Evolutionary conservation across 2,888 invertebrate genomes (phyloP).

Genomic region (Epinotia bilunana): DNA sequence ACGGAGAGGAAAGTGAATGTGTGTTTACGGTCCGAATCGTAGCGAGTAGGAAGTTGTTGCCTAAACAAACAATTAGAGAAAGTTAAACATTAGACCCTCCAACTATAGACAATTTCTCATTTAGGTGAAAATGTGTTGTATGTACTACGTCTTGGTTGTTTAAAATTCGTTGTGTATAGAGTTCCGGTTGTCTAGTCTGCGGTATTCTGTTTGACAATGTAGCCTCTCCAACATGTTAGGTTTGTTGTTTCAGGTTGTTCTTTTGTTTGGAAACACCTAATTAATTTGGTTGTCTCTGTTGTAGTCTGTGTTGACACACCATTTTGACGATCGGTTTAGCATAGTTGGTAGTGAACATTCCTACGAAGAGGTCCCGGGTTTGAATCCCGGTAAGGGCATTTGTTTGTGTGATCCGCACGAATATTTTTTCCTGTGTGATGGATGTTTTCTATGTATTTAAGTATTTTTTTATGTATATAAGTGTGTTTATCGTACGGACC

Average conservation of each 20-base stretch:
- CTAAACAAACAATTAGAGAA: constrained; percentile 75
- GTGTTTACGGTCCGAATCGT: constrained; percentile 53
- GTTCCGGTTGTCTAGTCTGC: constrained; percentile 3
- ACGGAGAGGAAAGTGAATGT: constrained; percentile 19
- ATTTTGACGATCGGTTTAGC: too few species aligned
- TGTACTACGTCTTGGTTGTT: constrained; percentile 15
- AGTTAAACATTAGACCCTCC: constrained; percentile 73
- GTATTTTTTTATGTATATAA: too few species aligned
- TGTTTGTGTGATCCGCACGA: too few species aligned
- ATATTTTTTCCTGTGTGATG: too few species aligned
- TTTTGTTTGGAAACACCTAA: constrained; percentile 19
- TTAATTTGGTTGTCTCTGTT: not conserved
- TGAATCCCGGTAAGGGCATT: too few species aligned
- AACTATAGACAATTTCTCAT: constrained; percentile 65
- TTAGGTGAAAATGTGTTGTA: constrained; percentile 54
- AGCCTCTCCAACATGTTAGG: not conserved
- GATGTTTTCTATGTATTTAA: too few species aligned
- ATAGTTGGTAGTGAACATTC: too few species aligned
- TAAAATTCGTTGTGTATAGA: constrained; percentile 12
- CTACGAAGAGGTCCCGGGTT: too few species aligned
- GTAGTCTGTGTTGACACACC: too few species aligned
- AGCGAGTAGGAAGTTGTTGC: constrained; percentile 56
- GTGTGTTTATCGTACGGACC: too few species aligned
- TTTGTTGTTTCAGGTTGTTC: constrained; percentile 4
- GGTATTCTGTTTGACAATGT: constrained; percentile 26